phyloP scores from a whole-genome alignment of 2,113 vertebrate species.

The Eulemur macaco region DNA sequence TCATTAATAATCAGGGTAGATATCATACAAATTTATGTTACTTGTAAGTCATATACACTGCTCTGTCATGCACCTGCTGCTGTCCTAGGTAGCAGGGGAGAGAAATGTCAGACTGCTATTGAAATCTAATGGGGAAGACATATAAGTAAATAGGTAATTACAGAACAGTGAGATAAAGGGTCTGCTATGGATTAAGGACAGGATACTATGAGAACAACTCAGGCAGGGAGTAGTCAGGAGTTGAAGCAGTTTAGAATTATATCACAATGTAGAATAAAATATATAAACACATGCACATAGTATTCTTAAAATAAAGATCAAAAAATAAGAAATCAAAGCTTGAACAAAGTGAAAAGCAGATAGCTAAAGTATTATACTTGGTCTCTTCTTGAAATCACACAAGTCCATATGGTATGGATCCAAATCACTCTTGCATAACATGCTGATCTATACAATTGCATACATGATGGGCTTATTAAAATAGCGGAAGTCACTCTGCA shows the following conservation, averaged over 20 bases:
- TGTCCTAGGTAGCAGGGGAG: background rate
- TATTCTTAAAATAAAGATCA: conserved; percentile 33
- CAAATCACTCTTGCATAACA: background rate
- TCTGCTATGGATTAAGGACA: background rate
- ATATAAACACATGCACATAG: background rate
- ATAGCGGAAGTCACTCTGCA: background rate
- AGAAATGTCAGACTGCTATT: background rate
- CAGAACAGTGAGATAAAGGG: background rate
- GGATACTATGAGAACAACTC: background rate
- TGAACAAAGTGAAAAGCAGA: background rate
- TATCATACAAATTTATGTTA: background rate
- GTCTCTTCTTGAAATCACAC: background rate
- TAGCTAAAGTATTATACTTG: background rate
- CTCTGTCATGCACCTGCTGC: background rate
- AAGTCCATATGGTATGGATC: background rate
- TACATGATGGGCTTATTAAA: background rate
- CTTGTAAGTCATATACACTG: background rate
- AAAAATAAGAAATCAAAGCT: conserved; percentile 19
- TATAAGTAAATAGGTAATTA: background rate
- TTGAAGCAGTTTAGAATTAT: conserved; percentile 36
- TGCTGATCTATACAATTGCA: background rate
- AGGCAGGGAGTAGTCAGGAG: background rate
- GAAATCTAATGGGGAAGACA: background rate
- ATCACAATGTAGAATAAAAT: background rate
- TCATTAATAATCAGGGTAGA: background rate